A percentile compares a stretch with the other conserved stretches of the same genome.
These are phyloP conservation scores for Gallinago solitaria DNA, from an alignment of 2,797 vertebrate genomes.

Conservation along the genomic window DNA sequence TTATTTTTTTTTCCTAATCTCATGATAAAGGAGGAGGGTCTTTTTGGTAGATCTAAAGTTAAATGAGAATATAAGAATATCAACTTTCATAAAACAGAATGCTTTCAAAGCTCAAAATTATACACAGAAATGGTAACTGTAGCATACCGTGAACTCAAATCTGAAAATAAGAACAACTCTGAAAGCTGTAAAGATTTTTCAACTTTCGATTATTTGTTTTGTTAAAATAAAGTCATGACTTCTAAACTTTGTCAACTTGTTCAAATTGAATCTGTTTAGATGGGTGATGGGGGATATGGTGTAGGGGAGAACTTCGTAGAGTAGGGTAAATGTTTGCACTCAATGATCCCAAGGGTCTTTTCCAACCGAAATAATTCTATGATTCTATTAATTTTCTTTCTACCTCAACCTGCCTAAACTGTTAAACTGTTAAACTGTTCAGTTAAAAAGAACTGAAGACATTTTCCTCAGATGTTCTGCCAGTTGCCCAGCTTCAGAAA, in stretches of 20 bases:
- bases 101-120: not conserved
- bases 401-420: not conserved
- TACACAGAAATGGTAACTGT: not conserved
- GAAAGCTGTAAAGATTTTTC: not conserved
- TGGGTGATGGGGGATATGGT: too few species aligned
- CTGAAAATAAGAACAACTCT: not conserved
- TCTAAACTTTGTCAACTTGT: not conserved
- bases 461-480: not conserved
- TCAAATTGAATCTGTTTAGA: not conserved
- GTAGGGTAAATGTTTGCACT: too few species aligned
- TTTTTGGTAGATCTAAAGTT: not conserved
- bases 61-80: not conserved
- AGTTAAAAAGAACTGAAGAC: not conserved
- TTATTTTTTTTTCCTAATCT: not conserved
- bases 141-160: not conserved
- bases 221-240: fast-evolving
- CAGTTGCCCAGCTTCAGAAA: not conserved
- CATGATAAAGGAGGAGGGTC: not conserved
- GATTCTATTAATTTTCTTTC: not conserved
- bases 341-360: too few species aligned
- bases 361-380: too few species aligned
- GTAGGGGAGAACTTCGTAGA: too few species aligned
- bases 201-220: fast-evolving
- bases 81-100: not conserved
- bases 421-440: not conserved